Evolutionary conservation across 2,888 invertebrate genomes (phyloP).

Genomic region (Amaurobius ferox): DNA sequence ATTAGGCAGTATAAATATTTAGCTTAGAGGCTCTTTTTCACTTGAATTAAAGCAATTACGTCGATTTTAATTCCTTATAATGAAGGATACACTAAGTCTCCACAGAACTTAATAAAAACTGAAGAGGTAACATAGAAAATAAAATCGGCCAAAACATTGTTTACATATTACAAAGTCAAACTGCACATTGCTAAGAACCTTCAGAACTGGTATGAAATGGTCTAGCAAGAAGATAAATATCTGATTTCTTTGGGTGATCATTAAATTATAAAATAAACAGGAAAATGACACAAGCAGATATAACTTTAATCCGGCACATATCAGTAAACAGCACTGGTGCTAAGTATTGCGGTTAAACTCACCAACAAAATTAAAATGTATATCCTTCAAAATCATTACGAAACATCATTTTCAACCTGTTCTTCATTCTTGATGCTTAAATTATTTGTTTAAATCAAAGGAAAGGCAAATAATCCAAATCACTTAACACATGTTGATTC

Average conservation of each 20-base stretch:
- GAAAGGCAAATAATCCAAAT: constrained; percentile 31
- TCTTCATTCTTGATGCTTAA: constrained; percentile 19
- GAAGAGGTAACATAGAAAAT: too few relatives aligned
- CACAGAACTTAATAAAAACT: too few relatives aligned
- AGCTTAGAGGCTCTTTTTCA: too few relatives aligned
- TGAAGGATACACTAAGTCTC: too few relatives aligned
- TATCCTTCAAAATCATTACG: constrained; percentile 23
- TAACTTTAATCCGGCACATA: neutral
- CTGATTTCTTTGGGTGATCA: too few relatives aligned
- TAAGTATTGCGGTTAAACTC: constrained; percentile 35
- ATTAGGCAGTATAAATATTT: too few relatives aligned
- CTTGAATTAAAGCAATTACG: too few relatives aligned
- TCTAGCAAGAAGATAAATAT: too few relatives aligned
- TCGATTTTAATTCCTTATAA: too few relatives aligned
- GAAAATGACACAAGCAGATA: too few relatives aligned
- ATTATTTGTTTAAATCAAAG: neutral
- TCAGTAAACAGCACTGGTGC: constrained; percentile 14
- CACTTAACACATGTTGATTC: constrained; percentile 67
- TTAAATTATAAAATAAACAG: too few relatives aligned
- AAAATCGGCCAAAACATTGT: neutral
- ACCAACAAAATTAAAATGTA: constrained; percentile 41
- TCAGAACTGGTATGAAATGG: neutral
- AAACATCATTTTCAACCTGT: constrained; percentile 52
- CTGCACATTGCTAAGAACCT: neutral
- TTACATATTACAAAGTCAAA: neutral